Percentiles rank a stretch among this genome's conserved stretches.
These are phyloP conservation scores for Alligator sinensis DNA, from an alignment of 2,113 vertebrate species.

Conservation along the genomic window DNA sequence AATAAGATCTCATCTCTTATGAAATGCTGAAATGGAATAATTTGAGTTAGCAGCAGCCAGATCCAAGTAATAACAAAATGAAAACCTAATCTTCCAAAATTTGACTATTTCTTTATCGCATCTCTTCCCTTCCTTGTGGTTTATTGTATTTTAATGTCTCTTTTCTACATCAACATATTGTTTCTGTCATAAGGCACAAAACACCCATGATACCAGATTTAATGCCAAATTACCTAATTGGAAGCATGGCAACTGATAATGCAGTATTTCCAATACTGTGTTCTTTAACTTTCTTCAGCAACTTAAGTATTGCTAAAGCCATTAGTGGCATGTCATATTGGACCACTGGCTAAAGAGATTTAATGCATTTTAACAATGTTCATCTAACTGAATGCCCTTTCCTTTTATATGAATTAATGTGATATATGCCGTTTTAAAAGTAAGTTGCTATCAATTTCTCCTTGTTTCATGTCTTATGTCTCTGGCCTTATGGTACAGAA, in stretches of 20 bases:
- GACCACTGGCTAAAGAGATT: neutral
- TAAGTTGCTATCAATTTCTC: neutral
- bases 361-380: neutral
- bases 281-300: neutral
- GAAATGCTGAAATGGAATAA: neutral
- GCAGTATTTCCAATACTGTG: neutral
- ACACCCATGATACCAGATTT: neutral
- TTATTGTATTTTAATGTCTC: neutral
- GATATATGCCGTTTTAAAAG: neutral
- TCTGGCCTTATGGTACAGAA: neutral
- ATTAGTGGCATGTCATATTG: neutral
- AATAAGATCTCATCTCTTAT: neutral
- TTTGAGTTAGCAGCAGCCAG: neutral
- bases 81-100: neutral
- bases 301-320: neutral
- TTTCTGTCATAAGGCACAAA: neutral
- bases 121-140: neutral
- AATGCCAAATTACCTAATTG: neutral
- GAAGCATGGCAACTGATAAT: neutral
- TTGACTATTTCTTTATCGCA: neutral
- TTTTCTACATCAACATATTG: neutral
- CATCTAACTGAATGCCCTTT: neutral
- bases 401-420: neutral
- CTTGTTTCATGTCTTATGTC: neutral
- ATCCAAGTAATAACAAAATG: neutral